Base-by-base conservation (phyloP, 64 coral and sea anemone genomes). In the Cladopsammia gracilis region DNA sequence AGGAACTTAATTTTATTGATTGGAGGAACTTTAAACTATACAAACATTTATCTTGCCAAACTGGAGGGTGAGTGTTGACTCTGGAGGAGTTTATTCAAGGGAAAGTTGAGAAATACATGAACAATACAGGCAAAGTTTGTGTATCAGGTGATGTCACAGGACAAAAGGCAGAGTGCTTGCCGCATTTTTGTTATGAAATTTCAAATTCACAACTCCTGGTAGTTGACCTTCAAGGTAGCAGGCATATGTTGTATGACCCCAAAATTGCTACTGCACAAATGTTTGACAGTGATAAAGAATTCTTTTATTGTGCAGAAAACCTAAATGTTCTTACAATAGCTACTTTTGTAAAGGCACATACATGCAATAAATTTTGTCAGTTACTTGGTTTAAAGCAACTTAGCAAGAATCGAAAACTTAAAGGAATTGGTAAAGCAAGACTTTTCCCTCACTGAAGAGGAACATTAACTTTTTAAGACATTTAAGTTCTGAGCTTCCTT, bases 121-220 rank as follows among this genome's bases (percentile, higher is more conserved):
- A 87, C 80, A 93, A 93, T 49, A 93, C 91, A 93, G 91, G 91
- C 9, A 62, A 93, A 68, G 91, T 87, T 72, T 93, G 80, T 86
- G 74, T 82, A 59, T n/a, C 74, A 64, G 62, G 64, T 61, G 53
- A 89, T 89, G 48, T 89, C 57, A 78, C 76, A 15, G 87, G 57
- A 34, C 88, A 80, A 82, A 91, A 91, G 59, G 89, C 89, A 81
- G 76, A 82, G 48, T 82, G 89, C 64, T 23, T 82, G 44, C 50
- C 64, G 11, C 76, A 73, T 58, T 91, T 91, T 73, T 73, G 77
- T 72, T 82, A 82, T 73, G 89, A 91, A 71, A 82, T 60, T 54
- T 73, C 89, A 46, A 46, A 91, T 25, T 72, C 23, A 78, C 67
- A 91, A 64, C 57, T 91, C 64, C 48, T 91, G 45, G 62, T 91